Base-by-base conservation (phyloP, 2,888 invertebrate genomes). In the Drosophila longiperda region DNA sequence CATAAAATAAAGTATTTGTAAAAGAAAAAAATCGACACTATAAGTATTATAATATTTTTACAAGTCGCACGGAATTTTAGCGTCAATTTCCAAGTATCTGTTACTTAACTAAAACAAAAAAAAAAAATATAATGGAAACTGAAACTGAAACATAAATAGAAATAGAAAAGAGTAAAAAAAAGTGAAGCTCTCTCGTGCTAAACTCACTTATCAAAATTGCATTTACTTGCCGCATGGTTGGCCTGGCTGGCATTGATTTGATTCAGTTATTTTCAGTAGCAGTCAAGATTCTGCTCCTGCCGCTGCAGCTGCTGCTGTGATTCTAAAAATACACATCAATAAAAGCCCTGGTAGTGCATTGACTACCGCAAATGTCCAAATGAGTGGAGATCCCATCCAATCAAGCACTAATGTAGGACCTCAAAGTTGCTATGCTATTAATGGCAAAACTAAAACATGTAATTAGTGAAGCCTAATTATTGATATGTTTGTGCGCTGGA, bases 121-220 rank as follows among this genome's bases (percentile, higher is more conserved):
- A 29, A 29, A 29, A 29, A 29, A 20, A 32, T 23, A 3, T n/a
- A 33, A 23, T 52, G 20, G 23, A 15, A 54, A 20, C 54, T 36
- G 23, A 15, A 54, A 20, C 54, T 36, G 55, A 17, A 63, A 17
- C 20, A 57, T 32, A 57, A 57, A 57, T 17, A 29, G 4, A 52
- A 38, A 34, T 15, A 36, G 32, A 50, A 55, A 55, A 38, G 5
- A 12, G 26, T 49, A 34, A 12, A 26, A 38, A 23, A 17, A 61
- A 33, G 34, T 40, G 17, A 26, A 50, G 68, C 61, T 38, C 53
- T 81, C 53, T 66, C 36, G 42, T 23, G 26, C 34, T n/a, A n/a
- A 52, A 68, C 57, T 74, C 66, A 73, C 58, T 83, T 64, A 73
- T 60, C 58, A 72, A 76, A 68, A 81, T 66, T 72, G 66, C 72